Base-by-base conservation (phyloP, 2,888 invertebrate species). In the Plemyria rubiginata region DNA sequence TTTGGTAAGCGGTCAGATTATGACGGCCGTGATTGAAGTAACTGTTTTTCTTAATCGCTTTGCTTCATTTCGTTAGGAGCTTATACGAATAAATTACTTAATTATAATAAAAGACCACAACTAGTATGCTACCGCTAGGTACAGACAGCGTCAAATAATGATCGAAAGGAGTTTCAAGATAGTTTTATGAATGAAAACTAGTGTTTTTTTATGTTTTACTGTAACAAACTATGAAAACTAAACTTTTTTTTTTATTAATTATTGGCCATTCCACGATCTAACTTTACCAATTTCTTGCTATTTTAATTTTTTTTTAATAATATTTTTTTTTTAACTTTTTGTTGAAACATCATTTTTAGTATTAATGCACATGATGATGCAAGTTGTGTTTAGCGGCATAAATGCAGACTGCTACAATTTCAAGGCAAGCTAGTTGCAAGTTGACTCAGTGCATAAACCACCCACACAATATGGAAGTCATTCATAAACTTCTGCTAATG, bases 381-480 rank as follows among this genome's bases (percentile, higher is more conserved):
- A 7, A 48, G 16, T 36, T 56, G 36, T 62, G 40, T 15, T 53
- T 38, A 11, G 36, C 8, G 36, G 51, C 6, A 53, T 54, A 49
- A 28, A 4, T 59, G 51, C 16, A 52, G 43, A 43, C 43, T 38
- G 36, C 16, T 11, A 45, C 11, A 4, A 46, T 9, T 36, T 62
- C 78, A 79, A 79, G 77, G 76, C 64, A 58, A 64, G 54, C 68
- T 29, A 68, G 74, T 67, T 78, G 78, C 74, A 74, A 38, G 69
- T 65, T 77, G 78, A 76, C 62, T 76, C 76, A 77, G 60, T 54
- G 52, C 61, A 56, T 9, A 32, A 38, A 45, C 15, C 43, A 58
- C 58, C 59, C 29, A 63, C 63, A 52, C 54, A 7, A 40, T 48
- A 7, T 28, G 38, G 12, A 53, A 41, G 43, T 53, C 54, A 49